Percentiles rank a stretch among this genome's conserved stretches.
These are phyloP conservation scores for Psix sp. DNA, from an alignment of 1,140 invertebrate genomes.

Conservation along the genomic window DNA sequence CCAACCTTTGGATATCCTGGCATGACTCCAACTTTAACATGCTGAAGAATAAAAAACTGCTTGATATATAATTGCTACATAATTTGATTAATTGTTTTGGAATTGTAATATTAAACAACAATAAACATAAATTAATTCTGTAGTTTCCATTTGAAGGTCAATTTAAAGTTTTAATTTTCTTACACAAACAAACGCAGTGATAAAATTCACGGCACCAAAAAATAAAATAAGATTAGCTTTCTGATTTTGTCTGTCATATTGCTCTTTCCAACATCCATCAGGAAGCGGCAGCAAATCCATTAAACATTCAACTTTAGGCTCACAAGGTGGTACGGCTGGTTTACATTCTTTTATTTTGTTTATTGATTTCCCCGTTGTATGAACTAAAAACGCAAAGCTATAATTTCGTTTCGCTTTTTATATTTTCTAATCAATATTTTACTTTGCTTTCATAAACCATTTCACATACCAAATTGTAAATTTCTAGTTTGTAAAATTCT, in stretches of 20 bases:
- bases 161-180: neutral
- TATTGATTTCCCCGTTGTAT: neutral
- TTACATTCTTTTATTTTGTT: neutral
- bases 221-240: slow-evolving; percentile 14
- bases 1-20: slow-evolving; percentile 24
- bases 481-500: too few species aligned
- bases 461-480: too few species aligned
- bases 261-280: slow-evolving; percentile 51
- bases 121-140: neutral
- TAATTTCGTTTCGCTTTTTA: too few species aligned
- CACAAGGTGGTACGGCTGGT: slow-evolving; percentile 5
- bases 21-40: slow-evolving; percentile 16
- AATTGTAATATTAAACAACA: neutral
- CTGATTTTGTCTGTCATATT: slow-evolving; percentile 37
- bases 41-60: slow-evolving; percentile 12
- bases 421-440: too few species aligned
- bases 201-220: slow-evolving; percentile 18
- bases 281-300: slow-evolving; percentile 32
- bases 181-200: slow-evolving; percentile 19
- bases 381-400: too few species aligned
- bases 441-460: too few species aligned
- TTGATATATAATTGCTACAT: neutral
- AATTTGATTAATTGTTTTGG: slow-evolving; percentile 2
- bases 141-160: too few species aligned
- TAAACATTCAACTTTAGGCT: slow-evolving; percentile 8